These are phyloP conservation scores for Beaufortia kweichowensis DNA, from an alignment of 2,113 vertebrate species.

Conservation along the genomic window DNA sequence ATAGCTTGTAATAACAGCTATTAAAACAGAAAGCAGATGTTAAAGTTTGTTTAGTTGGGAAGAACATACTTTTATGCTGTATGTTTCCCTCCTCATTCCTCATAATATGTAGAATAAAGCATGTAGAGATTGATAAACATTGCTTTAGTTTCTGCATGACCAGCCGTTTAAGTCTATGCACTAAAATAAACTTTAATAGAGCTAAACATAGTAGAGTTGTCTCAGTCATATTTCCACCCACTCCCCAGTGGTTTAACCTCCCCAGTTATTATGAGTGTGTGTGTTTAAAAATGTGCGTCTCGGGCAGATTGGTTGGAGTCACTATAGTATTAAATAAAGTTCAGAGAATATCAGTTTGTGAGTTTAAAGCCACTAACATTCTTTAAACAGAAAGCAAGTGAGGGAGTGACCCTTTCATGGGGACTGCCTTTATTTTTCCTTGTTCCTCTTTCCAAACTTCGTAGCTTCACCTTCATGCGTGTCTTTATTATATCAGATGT, in stretches of 20 bases:
- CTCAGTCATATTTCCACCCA: slow-evolving; percentile 17
- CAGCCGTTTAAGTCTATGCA: slow-evolving; percentile 7
- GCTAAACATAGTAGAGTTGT: slow-evolving; percentile 46
- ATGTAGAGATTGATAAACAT: not conserved
- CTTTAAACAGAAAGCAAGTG: not conserved
- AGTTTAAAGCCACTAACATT: not conserved
- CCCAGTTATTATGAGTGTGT: slow-evolving; percentile 55
- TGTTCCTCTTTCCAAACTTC: not conserved
- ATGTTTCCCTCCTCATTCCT: not conserved
- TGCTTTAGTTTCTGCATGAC: not conserved
- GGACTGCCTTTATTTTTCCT: not conserved
- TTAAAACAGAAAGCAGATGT: not conserved
- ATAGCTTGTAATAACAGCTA: no score
- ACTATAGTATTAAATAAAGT: not conserved
- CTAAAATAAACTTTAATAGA: slow-evolving; percentile 45
- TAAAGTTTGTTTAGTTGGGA: not conserved
- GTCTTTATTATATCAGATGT: not conserved
- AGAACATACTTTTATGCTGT: no score
- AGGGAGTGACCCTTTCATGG: not conserved
- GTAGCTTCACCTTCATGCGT: not conserved
- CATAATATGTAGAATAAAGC: slow-evolving; percentile 10
- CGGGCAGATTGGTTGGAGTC: slow-evolving; percentile 36
- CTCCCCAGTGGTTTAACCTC: slow-evolving; percentile 62
- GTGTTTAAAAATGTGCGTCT: slow-evolving; percentile 45
- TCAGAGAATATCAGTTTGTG: not conserved